Percentiles rank a stretch among this genome's conserved stretches.
These are phyloP conservation scores for Sialia sialis DNA, from an alignment of 2,113 vertebrate genomes.

Conservation along the genomic window DNA sequence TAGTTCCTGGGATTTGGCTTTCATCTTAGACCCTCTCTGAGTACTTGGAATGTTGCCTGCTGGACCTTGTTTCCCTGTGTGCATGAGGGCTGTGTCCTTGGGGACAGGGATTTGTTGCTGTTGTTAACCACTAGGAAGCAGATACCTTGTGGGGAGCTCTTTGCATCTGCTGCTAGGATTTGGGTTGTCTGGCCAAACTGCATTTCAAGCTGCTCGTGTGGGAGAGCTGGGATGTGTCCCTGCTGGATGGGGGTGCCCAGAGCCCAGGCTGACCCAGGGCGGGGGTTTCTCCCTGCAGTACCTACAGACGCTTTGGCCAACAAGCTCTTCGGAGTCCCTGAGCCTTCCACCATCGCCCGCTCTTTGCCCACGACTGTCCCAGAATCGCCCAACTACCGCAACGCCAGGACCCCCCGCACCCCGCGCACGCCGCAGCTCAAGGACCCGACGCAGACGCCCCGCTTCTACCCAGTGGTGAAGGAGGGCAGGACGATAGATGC, in stretches of 20 bases:
- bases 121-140: neutral
- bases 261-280: neutral
- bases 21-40: neutral
- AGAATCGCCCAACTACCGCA: constrained; percentile 94
- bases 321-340: constrained; percentile 93
- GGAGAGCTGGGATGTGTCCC: neutral
- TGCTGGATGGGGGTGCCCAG: neutral
- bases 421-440: constrained; percentile 94
- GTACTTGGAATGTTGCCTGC: neutral
- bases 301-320: constrained; percentile 96
- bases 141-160: neutral
- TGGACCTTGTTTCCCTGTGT: neutral
- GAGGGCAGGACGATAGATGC: constrained; percentile 93
- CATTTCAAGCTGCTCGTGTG: neutral
- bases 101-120: neutral
- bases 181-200: neutral
- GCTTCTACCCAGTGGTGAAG: constrained; percentile 98
- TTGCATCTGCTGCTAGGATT: neutral
- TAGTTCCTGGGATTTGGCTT: neutral
- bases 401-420: constrained; percentile 89
- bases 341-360: constrained; percentile 89
- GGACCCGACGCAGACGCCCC: constrained; percentile 88
- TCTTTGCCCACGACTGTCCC: constrained; percentile 96
- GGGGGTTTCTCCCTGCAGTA: constrained; percentile 69
- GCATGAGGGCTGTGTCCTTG: neutral